Conservation (phyloP, 1,140 invertebrate genomes). For the Apolygus lucorum region DNA sequence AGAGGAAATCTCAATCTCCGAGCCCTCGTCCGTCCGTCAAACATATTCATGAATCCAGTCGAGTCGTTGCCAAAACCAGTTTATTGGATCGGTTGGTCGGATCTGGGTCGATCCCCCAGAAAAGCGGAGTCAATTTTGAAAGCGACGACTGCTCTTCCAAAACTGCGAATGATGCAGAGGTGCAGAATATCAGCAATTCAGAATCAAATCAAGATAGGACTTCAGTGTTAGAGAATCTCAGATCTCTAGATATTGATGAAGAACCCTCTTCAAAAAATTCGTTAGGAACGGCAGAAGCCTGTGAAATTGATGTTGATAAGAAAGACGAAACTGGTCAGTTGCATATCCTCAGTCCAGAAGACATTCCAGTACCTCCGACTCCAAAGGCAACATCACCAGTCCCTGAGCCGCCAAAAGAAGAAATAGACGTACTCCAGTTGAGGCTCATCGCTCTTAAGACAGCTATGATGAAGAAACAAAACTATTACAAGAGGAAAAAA, state of each 20-base stretch:
- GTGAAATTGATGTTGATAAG: background rate
- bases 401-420: conserved; percentile 16
- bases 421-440: conserved; percentile 18
- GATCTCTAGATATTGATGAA: no score
- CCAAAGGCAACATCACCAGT: background rate
- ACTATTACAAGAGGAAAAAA: conserved; percentile 15
- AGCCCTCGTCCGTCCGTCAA: background rate
- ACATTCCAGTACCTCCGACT: background rate
- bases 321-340: background rate
- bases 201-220: background rate
- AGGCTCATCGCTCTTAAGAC: conserved; percentile 20
- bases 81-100: conserved; percentile 22
- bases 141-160: background rate
- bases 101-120: conserved; percentile 1
- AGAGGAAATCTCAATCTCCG: background rate
- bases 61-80: conserved; percentile 14
- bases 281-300: background rate
- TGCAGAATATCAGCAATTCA: background rate
- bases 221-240: background rate
- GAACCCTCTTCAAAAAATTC: no score
- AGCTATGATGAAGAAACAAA: conserved; percentile 23
- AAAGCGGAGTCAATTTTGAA: background rate
- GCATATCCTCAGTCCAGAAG: background rate
- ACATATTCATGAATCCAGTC: background rate
- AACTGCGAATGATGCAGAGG: background rate